Conservation (phyloP, 2,888 invertebrate genomes). For the Tachina grossa region DNA sequence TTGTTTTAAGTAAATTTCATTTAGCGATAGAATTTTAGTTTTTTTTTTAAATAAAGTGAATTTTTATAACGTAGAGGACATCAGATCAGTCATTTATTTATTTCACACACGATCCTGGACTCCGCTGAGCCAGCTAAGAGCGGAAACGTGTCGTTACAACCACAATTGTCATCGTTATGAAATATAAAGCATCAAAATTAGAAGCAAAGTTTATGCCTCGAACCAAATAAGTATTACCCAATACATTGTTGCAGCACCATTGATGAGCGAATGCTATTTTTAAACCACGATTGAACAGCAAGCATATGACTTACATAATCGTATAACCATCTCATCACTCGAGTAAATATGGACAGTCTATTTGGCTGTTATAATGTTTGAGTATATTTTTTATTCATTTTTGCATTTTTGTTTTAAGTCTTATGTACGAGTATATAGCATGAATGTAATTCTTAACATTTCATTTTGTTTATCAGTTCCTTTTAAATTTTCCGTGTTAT, state of each 20-base stretch:
- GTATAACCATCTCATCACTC: neutral
- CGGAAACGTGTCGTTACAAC: too few relatives aligned
- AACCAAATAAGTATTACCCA: slow-evolving; percentile 4
- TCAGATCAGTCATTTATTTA: too few relatives aligned
- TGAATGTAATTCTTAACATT: slow-evolving; percentile 51
- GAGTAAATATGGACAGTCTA: slow-evolving; percentile 26
- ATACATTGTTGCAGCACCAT: slow-evolving; percentile 5
- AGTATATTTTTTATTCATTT: slow-evolving; percentile 8
- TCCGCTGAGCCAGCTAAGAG: too few relatives aligned
- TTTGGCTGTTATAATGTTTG: slow-evolving; percentile 17
- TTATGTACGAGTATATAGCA: slow-evolving; percentile 13
- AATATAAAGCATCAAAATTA: slow-evolving; percentile 24
- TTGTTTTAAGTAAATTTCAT: too few relatives aligned
- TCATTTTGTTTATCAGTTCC: slow-evolving; percentile 26
- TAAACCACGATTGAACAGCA: too few relatives aligned
- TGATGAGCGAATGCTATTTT: slow-evolving; percentile 23
- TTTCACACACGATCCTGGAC: too few relatives aligned
- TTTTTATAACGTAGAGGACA: too few relatives aligned
- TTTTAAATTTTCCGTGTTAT: slow-evolving; percentile 53
- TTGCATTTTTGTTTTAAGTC: neutral
- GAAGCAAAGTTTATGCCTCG: slow-evolving; percentile 31
- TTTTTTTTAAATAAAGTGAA: too few relatives aligned
- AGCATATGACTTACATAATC: too few relatives aligned
- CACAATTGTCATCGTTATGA: too few relatives aligned
- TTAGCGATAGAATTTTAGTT: too few relatives aligned